Evolutionary conservation across 1,140 invertebrate species (phyloP), one percentile per base, ranked within the genome.

Genomic region (Andrena cerasifolii): DNA sequence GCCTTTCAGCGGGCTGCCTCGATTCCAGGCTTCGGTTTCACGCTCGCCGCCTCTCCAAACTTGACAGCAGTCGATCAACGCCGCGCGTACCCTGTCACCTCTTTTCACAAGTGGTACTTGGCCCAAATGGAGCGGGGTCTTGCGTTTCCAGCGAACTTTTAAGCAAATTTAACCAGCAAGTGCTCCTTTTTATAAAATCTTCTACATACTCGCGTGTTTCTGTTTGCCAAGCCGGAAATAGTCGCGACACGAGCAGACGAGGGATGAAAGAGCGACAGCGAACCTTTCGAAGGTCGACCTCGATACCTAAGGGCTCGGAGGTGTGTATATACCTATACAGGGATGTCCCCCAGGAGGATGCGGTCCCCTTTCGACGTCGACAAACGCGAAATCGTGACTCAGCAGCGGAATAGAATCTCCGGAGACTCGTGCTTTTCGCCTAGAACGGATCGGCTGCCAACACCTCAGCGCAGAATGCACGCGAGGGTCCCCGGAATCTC

Each of bases 321-420:
- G 75, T 70, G 73, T 59, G n/a, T n/a, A n/a, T n/a, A n/a, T n/a
- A n/a, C 36, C 10, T 40, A 40, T n/a, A 51, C 61, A 43, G 77
- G 61, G 78, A 70, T 81, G 79, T 81, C 68, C 87, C n/a, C 88
- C 76, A 85, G 33, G 65, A 84, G 84, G 85, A 84, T 54, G 45
- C 14, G 68, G 77, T 66, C 80, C 78, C 83, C 63, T 76, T 84
- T 86, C 81, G 78, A 78, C 83, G 82, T 88, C 78, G 85, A 82
- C 82, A 84, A 84, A 82, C 83, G 84, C 82, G 83, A 84, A 67
- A 85, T 75, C 84, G 84, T 91, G 89, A 91, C 85, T 91, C 90
- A 90, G 90, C 90, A 89, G 79, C 73, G 83, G 80, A 84, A 88
- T 85, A 63, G 80, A 78, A 85, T 85, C 90, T 88, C 89, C 51